Conservation (phyloP, 2,113 vertebrate species). For the Holacanthus passer region DNA sequence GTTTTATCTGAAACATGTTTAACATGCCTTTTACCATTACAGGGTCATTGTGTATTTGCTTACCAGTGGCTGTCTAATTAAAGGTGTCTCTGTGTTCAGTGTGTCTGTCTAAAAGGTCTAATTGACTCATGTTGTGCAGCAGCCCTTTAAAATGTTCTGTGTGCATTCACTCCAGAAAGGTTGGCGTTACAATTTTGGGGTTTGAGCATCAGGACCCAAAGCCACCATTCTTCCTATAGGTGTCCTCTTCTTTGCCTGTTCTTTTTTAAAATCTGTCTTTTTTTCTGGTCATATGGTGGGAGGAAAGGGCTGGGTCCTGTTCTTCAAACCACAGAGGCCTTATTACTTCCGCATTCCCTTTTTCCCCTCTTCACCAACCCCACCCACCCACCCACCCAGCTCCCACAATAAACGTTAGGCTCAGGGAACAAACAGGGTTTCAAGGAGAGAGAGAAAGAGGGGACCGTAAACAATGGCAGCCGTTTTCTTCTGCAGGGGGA, state of each 20-base stretch:
- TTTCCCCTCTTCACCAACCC: conserved; percentile 16
- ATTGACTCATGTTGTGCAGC: conserved; percentile 24
- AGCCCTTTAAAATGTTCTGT: conserved; percentile 24
- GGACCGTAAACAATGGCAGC: conserved; percentile 56
- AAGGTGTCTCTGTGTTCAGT: conserved; percentile 57
- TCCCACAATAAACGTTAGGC: conserved; percentile 13
- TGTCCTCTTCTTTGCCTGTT: conserved; percentile 57
- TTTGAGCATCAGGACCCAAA: conserved; percentile 71
- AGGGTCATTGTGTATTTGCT: conserved; percentile 57
- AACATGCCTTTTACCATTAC: conserved; percentile 70
- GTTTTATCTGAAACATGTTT: conserved; percentile 57
- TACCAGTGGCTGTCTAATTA: conserved; percentile 40
- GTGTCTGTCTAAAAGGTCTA: conserved; percentile 43
- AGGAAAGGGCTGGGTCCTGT: conserved; percentile 67
- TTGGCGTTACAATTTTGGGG: conserved; percentile 13
- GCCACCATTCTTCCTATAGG: conserved; percentile 24
- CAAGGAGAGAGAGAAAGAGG: conserved; percentile 25
- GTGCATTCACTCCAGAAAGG: conserved; percentile 18
- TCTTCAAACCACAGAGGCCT: conserved; percentile 70
- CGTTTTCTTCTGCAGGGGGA: conserved; percentile 71
- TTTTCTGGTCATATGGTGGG: conserved; percentile 42
- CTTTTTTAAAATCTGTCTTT: not conserved
- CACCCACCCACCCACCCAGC: not conserved
- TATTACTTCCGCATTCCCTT: conserved; percentile 59
- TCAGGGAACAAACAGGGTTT: conserved; percentile 53